phyloP scores from a whole-genome alignment of 2,113 vertebrate species.

The Thunnus thynnus region DNA sequence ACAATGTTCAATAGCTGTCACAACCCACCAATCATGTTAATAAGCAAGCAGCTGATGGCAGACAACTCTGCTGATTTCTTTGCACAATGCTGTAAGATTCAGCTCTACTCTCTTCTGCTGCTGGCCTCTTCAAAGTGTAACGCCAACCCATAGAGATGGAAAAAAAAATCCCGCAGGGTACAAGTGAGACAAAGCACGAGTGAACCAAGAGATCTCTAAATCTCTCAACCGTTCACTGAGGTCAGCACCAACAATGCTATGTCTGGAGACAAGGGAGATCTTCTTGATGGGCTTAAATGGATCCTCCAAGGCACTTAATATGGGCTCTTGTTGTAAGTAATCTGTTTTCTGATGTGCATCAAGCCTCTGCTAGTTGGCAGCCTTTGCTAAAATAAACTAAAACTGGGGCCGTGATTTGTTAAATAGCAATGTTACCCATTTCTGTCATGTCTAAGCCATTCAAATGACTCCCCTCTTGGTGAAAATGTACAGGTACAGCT shows the following conservation, averaged over 20 bases:
- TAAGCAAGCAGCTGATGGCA: background rate
- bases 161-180: constrained; percentile 17
- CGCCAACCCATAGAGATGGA: background rate
- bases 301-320: background rate
- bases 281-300: constrained; percentile 11
- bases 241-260: constrained; percentile 4
- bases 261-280: constrained; percentile 23
- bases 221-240: constrained; percentile 12
- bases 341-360: background rate
- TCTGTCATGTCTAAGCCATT: background rate
- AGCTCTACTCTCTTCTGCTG: background rate
- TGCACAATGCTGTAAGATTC: background rate
- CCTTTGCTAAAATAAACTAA: background rate
- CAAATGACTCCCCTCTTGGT: background rate
- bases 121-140: constrained; percentile 10
- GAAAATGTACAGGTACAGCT: constrained; percentile 9
- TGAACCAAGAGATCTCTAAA: constrained; percentile 9
- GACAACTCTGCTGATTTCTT: background rate
- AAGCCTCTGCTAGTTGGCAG: background rate
- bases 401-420: background rate
- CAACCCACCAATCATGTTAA: background rate
- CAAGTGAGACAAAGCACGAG: background rate
- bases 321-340: background rate
- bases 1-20: background rate
- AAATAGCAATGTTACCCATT: background rate